A percentile compares a stretch with the other conserved stretches of the same genome.
Conservation (phyloP, 2,797 vertebrate genomes). For the Sebastiscus albofasciatus region DNA sequence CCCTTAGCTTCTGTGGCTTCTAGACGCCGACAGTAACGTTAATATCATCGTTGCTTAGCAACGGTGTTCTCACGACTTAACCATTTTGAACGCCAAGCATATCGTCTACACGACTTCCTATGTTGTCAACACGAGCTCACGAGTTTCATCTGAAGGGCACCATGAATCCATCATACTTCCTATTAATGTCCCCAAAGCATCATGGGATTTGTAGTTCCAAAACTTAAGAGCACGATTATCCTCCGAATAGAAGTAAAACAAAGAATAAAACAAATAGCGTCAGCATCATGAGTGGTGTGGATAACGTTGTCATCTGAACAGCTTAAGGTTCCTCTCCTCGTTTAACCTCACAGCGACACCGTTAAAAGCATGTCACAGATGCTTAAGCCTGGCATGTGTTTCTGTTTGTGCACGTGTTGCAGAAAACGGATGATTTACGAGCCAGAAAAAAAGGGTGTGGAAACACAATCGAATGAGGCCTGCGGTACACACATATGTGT, state of each 20-base stretch:
- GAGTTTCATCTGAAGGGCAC: no score
- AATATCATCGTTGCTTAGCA: no score
- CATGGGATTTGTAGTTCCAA: no score
- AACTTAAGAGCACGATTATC: no score
- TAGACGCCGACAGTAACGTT: no score
- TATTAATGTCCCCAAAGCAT: not conserved
- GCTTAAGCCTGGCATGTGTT: not conserved
- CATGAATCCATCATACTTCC: not conserved
- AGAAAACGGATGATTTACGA: slow-evolving; percentile 25
- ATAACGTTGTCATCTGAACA: not conserved
- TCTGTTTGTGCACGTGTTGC: slow-evolving; percentile 14
- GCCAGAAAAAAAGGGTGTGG: slow-evolving; percentile 9
- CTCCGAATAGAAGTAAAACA: no score
- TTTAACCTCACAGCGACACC: not conserved
- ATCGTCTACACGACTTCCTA: no score
- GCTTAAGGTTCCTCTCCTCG: not conserved
- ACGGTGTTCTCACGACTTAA: no score
- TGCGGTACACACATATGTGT: slow-evolving; percentile 15
- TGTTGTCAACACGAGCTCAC: no score
- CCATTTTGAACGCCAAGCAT: no score
- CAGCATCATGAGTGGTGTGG: not conserved
- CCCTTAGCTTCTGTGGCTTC: no score
- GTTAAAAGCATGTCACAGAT: not conserved
- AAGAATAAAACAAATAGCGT: not conserved
- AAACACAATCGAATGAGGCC: slow-evolving; percentile 1